These are phyloP conservation scores for Kradibia gibbosae DNA, from an alignment of 1,140 invertebrate species.

Conservation along the genomic window DNA sequence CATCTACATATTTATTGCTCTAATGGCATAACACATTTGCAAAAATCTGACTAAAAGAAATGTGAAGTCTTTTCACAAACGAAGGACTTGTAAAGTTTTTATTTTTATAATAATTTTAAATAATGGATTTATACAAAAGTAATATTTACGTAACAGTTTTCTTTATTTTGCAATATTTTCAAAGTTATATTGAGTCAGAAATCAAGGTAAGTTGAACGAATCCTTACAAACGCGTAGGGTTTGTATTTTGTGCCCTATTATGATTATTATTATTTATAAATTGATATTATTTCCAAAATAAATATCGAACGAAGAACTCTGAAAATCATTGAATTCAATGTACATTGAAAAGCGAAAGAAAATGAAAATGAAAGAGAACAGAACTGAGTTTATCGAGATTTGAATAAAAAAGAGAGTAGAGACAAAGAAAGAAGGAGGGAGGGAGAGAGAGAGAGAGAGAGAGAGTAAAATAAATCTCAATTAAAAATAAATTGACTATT, in stretches of 20 bases:
- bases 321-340: background rate
- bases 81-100: constrained; percentile 12
- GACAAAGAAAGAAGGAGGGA: background rate
- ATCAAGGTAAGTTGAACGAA: constrained; percentile 8
- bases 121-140: constrained; percentile 23
- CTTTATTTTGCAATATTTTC: constrained; percentile 27
- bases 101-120: constrained; percentile 17
- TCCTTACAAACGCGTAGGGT: background rate
- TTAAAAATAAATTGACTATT: constrained; percentile 16
- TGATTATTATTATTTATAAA: background rate
- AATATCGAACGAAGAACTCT: background rate
- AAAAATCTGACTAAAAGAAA: constrained; percentile 25
- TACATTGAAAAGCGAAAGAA: background rate
- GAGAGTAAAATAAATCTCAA: background rate
- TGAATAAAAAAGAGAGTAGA: background rate
- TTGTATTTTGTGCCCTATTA: background rate
- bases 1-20: constrained; percentile 46
- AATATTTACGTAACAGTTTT: constrained; percentile 39
- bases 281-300: too few species aligned
- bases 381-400: too few species aligned
- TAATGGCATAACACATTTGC: constrained; percentile 36
- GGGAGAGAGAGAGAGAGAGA: background rate
- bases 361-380: background rate
- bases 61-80: constrained; percentile 14
- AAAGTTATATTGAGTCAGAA: constrained; percentile 9